Evolutionary conservation across 2,113 vertebrate genomes (phyloP), one percentile per base, ranked within the genome.

Genomic region (Cavia aperea): DNA sequence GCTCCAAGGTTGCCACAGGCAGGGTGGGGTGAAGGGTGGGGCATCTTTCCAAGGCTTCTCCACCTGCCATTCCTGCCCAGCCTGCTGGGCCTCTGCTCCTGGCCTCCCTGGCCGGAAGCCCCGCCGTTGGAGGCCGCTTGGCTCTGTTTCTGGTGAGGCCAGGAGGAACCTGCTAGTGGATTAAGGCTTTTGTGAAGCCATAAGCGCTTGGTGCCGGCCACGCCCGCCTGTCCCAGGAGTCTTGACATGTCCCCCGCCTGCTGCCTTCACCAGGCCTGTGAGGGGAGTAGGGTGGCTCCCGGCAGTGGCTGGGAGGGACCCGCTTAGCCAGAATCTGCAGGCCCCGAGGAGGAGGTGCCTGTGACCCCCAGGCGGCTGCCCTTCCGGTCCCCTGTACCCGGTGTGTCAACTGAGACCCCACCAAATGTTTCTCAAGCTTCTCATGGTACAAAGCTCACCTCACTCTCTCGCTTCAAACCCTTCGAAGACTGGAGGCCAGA

Each of bases 1-100:
- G 2, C 49, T 51, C 10, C 49, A 7, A 33, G 7, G 14, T 39
- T 21, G n/a, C n/a, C 4, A 10, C 10, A 31, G n/a, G 46, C 21
- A 29, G 39, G 39, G 54, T 11, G 21, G 9, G 29, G n/a, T 5
- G 31, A 56, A 65, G 56, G 3, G 13, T 23, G 43, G 33, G 43
- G 21, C 6, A 15, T 5, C 0, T 2, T 24, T 18, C 66, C 5
- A 15, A 0, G 23, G 56, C 63, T 62, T 54, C 23, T 78, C 39
- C 31, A 58, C 54, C 56, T 72, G 18, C 4, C 4, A 5, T 26
- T 9, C 56, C 73, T 36, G 9, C 70, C 62, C 23, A 5, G 43
- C 65, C 62, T 26, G 31, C 86, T 14, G 4, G 63, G 21, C n/a
- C 46, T 79, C 81, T 56, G 29, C 43, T 36, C 23, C 54, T 36